Evolutionary conservation across 2,797 vertebrate species (phyloP), one percentile per base, ranked within the genome.

Genomic region (Peromyscus nudipes): DNA sequence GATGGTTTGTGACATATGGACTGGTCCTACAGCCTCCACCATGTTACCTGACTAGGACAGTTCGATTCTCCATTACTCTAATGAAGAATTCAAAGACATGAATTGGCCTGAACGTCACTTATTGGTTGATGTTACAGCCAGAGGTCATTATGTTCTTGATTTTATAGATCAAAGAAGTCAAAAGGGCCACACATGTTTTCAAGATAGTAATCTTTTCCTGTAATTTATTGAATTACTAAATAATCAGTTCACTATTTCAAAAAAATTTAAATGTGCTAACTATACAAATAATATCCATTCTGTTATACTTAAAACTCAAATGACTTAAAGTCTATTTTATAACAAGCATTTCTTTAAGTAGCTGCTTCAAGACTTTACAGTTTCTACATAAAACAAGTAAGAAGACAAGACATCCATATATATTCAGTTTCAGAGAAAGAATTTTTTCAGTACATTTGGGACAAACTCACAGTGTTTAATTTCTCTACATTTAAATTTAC

Each of bases 161-260:
- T 84, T 29, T 55, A 43, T 19, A 65, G 10, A 73, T 10, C 37
- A 73, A 96, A 23, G 46, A 81, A 93, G 13, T 65, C 29, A 91
- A 83, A 85, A 89, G 14, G 14, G 8, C 29, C 69, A 29, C 46
- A n/a, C 25, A 31, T 5, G 19, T 34, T 60, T 25, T 71, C 60
- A 73, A 96, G 86, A 97, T n/a, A 57, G 55, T 73, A 27, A 81
- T 84, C 31, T 64, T 94, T 82, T 73, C 52, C n/a, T 93, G 34
- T 88, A 84, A 92, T 40, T 14, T 77, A 46, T 13, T 55, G 49
- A 69, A 43, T 14, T 86, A 5, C 65, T 89, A 64, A 93, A 85
- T 64, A 83, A 83, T 2, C 49, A 52, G 8, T 37, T 86, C 52
- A 4, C 71, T 60, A 92, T 80, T 52, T 85, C 23, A 9, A 34